These are phyloP conservation scores for Pavo muticus DNA, from an alignment of 2,113 vertebrate genomes.

Conservation along the genomic window DNA sequence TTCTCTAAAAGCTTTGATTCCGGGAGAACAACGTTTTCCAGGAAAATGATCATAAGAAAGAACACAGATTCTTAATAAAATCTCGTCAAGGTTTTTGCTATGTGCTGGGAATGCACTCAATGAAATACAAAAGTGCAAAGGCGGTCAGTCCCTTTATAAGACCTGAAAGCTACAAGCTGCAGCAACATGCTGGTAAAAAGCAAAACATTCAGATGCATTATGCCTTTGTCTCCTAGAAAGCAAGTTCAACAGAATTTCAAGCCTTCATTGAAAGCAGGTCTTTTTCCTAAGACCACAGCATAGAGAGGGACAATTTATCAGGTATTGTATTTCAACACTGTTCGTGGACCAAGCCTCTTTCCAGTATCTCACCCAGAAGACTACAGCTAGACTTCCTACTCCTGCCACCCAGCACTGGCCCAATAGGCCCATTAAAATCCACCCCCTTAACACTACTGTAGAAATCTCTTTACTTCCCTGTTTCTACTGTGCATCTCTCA, in stretches of 20 bases:
- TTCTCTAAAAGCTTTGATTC: not conserved
- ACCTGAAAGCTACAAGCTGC: not conserved
- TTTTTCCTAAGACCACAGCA: not conserved
- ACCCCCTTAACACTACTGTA: fast-evolving
- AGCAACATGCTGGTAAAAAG: not conserved
- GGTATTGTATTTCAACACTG: not conserved
- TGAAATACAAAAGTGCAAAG: not conserved
- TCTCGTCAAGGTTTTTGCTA: not conserved
- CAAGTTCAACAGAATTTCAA: not conserved
- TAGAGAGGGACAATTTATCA: not conserved
- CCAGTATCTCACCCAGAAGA: not conserved
- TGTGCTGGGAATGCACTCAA: not conserved
- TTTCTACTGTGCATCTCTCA: not conserved
- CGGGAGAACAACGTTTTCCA: not conserved
- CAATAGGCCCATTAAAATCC: not conserved
- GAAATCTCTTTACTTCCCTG: not conserved
- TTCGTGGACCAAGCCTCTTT: not conserved
- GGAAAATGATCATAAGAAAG: not conserved
- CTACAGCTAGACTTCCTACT: not conserved
- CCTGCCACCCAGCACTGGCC: not conserved
- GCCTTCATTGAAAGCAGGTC: too few relatives aligned
- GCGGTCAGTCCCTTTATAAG: not conserved
- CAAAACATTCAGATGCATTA: not conserved
- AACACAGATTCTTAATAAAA: not conserved
- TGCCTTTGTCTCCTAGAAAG: not conserved